A percentile compares a stretch with the other conserved stretches of the same genome.
These are phyloP conservation scores for Charadrius vociferus DNA, from an alignment of 2,113 vertebrate genomes.

Conservation along the genomic window DNA sequence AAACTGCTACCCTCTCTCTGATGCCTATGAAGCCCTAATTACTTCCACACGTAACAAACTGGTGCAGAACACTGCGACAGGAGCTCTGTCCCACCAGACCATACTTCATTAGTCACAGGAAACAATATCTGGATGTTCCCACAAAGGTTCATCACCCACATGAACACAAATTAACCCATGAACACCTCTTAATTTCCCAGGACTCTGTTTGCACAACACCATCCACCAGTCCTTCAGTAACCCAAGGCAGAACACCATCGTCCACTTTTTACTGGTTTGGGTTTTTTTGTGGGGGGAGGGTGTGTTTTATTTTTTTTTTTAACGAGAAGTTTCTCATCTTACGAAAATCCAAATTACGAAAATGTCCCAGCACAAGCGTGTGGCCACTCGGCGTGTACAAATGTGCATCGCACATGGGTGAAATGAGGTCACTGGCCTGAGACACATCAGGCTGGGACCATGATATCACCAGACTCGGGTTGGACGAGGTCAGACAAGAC, in stretches of 20 bases:
- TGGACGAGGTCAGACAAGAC: neutral
- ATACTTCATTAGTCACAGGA: rapidly evolving
- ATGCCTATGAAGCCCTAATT: neutral
- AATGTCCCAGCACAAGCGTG: rapidly evolving
- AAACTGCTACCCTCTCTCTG: neutral
- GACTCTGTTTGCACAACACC: neutral
- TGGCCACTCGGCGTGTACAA: rapidly evolving
- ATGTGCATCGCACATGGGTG: rapidly evolving
- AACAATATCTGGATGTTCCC: neutral
- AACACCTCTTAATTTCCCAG: neutral
- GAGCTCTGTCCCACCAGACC: neutral
- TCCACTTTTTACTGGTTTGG: neutral
- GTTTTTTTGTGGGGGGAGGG: rapidly evolving
- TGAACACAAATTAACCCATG: neutral
- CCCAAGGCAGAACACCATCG: rapidly evolving
- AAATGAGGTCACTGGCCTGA: rapidly evolving
- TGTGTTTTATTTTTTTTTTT: neutral
- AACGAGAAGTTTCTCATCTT: neutral
- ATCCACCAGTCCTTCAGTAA: neutral
- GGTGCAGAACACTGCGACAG: neutral
- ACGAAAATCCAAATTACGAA: too few relatives aligned
- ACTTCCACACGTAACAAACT: neutral
- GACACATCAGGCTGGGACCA: neutral
- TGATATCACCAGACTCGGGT: neutral
- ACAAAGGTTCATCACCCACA: neutral